These are phyloP conservation scores for Ophthalmolycus amberensis DNA, from an alignment of 2,113 vertebrate genomes.

Conservation along the genomic window DNA sequence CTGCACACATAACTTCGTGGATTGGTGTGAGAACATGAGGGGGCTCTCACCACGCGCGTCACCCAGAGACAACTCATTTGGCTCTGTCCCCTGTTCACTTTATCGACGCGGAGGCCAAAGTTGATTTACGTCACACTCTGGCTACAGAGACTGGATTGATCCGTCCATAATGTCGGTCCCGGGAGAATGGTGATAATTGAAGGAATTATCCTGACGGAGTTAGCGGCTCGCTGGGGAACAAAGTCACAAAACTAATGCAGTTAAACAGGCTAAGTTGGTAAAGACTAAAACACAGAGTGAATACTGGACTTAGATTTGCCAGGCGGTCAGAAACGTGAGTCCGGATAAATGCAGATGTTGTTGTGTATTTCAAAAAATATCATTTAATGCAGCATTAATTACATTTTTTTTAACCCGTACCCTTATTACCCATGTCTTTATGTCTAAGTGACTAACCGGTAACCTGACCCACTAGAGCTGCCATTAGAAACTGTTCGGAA, in stretches of 20 bases:
- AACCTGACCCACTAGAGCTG: not conserved
- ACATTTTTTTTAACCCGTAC: not conserved
- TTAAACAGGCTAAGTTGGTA: not conserved
- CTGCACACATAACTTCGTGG: conserved; percentile 21
- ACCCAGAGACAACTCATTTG: conserved; percentile 21
- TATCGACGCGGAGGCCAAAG: conserved; percentile 8
- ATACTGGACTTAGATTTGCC: not conserved
- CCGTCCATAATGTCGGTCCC: not conserved
- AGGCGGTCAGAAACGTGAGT: not conserved
- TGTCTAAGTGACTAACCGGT: no score
- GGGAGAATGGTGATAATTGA: not conserved
- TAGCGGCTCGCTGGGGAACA: no score
- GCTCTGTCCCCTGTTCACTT: not conserved
- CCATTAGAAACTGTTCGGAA: not conserved
- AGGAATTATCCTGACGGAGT: not conserved
- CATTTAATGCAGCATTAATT: not conserved
- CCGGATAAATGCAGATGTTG: not conserved
- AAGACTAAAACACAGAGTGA: not conserved
- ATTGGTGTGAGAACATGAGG: conserved; percentile 6
- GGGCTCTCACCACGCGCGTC: not conserved
- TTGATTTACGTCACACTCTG: conserved; percentile 21
- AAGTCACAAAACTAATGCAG: not conserved
- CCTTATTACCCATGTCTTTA: no score
- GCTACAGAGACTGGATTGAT: not conserved
- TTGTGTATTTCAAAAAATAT: not conserved